These are phyloP conservation scores for Trissolcus japonicus DNA, from an alignment of 2,888 invertebrate genomes.

Conservation along the genomic window DNA sequence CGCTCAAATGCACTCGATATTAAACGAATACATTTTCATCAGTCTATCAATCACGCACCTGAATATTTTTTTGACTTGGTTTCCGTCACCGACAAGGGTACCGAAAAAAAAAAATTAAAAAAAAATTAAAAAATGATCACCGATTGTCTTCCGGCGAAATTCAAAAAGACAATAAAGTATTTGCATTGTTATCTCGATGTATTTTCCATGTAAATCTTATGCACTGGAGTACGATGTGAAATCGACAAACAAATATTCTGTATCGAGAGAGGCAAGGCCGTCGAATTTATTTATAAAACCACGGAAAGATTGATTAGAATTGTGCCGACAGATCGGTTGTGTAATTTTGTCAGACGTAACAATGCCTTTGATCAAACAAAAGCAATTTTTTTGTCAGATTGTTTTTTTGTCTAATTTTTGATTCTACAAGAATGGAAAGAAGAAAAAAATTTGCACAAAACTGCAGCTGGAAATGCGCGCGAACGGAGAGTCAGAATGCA, in stretches of 20 bases:
- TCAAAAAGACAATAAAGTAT: conserved; percentile 12
- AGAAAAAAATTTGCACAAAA: no score
- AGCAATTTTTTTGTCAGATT: no score
- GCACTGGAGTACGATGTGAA: conserved; percentile 3
- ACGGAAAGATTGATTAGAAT: conserved; percentile 17
- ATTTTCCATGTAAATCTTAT: conserved; percentile 14
- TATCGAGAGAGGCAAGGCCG: conserved; percentile 13
- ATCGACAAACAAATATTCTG: conserved; percentile 10
- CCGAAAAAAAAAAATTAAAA: background rate
- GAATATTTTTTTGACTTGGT: no score
- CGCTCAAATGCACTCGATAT: background rate
- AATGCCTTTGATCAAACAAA: background rate
- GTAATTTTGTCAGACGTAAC: conserved; percentile 14
- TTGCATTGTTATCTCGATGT: conserved; percentile 14
- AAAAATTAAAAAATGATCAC: no score
- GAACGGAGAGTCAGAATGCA: background rate
- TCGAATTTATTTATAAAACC: conserved; percentile 23
- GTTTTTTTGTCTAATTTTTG: no score
- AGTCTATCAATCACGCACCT: no score
- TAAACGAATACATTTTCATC: background rate
- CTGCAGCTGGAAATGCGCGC: no score
- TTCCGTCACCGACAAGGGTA: no score
- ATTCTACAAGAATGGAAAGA: no score
- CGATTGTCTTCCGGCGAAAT: background rate
- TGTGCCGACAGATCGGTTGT: conserved; percentile 15